Base-by-base conservation (phyloP, 2,797 vertebrate genomes). In the Odontamblyopus rebecca region DNA sequence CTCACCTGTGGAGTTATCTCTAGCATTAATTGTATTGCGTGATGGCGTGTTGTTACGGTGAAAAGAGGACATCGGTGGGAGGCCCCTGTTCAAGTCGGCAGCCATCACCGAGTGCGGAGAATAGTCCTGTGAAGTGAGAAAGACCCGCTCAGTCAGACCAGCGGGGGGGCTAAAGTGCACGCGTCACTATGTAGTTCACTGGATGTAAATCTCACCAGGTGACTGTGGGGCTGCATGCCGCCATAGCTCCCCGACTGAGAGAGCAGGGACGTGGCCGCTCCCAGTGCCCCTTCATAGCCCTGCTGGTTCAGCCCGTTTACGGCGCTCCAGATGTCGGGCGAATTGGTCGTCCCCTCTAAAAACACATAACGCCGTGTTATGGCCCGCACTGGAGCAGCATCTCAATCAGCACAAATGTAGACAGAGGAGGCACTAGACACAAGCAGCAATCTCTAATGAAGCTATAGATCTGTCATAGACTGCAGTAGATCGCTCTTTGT, bases 51-150 rank as follows among this genome's bases (percentile, higher is more conserved):
- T 87, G 88, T 94, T 91, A 62, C 95, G 95, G 86, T 98, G 97
- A 89, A 99, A 98, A 73, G 94, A 97, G 85, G 97, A 97, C 97
- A 99, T 96, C n/a, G 97, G 97, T 19, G 97, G 98, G 86, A 99
- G 97, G 92, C 93, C 95, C 68, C 96, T 93, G 91, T 93, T 97
- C 88, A 96, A 91, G 79, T 96, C 95, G 67, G 93, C 92, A 70
- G 95, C 90, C 77, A 95, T 95, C 81, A 95, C 93, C 69, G 97
- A 93, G 82, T 96, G 96, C 0, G 95, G 93, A 81, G 96, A 94
- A 79, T 96, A 97, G 91, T 93, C 96, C 97, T 99, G 85, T 75
- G 86, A 56, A 69, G 9, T 67, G 65, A 0, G 30, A 86, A 76
- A 79, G 23, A 68, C 16, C 18, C 7, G 48, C 23, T 64, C 68